These are phyloP conservation scores for Aegotheles bennettii DNA, from an alignment of 2,113 vertebrate genomes.

Conservation along the genomic window DNA sequence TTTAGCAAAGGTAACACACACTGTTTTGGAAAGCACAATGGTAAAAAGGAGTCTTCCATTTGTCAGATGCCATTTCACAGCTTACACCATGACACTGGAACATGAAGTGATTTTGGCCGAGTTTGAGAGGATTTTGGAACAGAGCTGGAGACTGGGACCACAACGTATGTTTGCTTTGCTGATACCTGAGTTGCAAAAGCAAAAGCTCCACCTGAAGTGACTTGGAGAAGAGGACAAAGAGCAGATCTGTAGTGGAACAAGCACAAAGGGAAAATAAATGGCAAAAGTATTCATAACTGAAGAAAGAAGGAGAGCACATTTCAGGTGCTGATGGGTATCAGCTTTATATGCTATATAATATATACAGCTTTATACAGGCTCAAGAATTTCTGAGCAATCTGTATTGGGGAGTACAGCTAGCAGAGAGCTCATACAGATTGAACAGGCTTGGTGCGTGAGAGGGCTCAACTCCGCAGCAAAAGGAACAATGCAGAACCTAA, in stretches of 20 bases:
- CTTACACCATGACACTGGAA: background rate
- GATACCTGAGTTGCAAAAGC: background rate
- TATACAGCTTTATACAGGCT: no score
- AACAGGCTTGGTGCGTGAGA: background rate
- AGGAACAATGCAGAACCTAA: background rate
- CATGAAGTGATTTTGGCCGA: background rate
- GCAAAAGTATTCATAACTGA: constrained; percentile 2
- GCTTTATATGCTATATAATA: no score
- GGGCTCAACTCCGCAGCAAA: background rate
- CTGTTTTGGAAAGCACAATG: background rate
- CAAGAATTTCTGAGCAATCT: background rate
- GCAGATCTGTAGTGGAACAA: background rate
- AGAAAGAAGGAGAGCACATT: background rate
- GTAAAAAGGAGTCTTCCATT: background rate
- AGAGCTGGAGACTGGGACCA: background rate
- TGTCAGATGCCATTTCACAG: background rate
- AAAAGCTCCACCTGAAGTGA: background rate
- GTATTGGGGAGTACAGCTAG: background rate
- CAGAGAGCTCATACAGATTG: background rate
- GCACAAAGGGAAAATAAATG: background rate
- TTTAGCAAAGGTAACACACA: background rate
- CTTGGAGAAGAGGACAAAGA: background rate
- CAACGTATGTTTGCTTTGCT: background rate
- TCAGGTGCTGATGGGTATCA: background rate
- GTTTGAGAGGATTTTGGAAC: background rate